Base-by-base conservation (phyloP, 2,888 invertebrate species). In the Mythimna albipuncta region DNA sequence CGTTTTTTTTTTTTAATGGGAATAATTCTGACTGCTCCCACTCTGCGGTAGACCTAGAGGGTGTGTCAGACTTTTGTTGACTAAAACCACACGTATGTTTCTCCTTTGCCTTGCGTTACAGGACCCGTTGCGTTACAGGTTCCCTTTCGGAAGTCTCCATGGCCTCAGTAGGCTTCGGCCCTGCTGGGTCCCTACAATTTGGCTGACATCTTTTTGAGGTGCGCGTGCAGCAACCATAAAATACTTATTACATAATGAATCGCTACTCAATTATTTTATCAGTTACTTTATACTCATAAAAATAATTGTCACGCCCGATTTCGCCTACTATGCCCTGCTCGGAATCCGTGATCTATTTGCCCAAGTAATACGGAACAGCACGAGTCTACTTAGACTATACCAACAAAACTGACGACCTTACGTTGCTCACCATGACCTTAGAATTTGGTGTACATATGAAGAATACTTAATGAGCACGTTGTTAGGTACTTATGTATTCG, bases 401-500 rank as follows among this genome's bases (percentile, higher is more conserved):
- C 57, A 82, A 82, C 72, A 82, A 82, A 77, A 66, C 64, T 66
- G 63, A 44, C 54, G 11, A 10, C 52, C 52, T 61, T 59, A 58
- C 32, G 67, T 50, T 47, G 38, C 21, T 57, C 9, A 66, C 69
- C 68, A 62, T 84, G 82, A 81, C 82, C 82, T 83, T 83, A 84
- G 54, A 71, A 66, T 78, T 83, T 65, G 61, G 76, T 72, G 65
- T 67, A 57, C 64, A 55, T 66, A 75, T 50, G 59, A 61, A 57
- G 72, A 81, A 81, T 83, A 75, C 44, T 16, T 69, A 81, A 83
- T 81, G 68, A 69, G 67, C 26, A 66, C 35, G 50, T 41, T 21
- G n/a, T 59, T 61, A 61, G 21, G 13, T 67, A 63, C 54, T 55
- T 35, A n/a, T 35, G 52, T 65, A 72, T 71, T 79, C 57, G 50